phyloP scores from a whole-genome alignment of 2,797 vertebrate genomes.

The Oreonectes daqikongensis region DNA sequence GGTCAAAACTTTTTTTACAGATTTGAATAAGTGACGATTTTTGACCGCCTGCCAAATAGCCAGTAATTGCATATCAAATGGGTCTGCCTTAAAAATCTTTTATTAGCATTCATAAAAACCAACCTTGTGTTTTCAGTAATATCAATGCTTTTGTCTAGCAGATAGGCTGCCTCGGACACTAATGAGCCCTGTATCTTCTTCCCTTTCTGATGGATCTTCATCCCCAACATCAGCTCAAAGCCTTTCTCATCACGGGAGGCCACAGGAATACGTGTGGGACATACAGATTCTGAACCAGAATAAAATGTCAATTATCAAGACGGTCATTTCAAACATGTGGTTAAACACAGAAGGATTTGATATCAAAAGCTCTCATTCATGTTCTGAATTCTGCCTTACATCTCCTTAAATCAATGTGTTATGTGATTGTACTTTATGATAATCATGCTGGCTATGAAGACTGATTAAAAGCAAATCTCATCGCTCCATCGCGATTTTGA shows the following conservation, averaged over 20 bases:
- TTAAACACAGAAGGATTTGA: neutral
- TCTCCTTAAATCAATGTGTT: neutral
- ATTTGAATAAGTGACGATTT: neutral
- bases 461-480: neutral
- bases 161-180: slow-evolving; percentile 71
- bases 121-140: slow-evolving; percentile 81
- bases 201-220: slow-evolving; percentile 79
- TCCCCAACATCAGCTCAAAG: slow-evolving; percentile 80
- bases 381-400: neutral
- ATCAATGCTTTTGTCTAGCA: slow-evolving; percentile 67
- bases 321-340: neutral
- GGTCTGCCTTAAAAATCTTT: neutral
- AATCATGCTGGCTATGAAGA: neutral
- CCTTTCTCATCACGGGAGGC: slow-evolving; percentile 83
- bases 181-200: slow-evolving; percentile 76
- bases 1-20: neutral
- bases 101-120: neutral
- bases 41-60: neutral
- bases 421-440: neutral
- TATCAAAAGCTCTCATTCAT: neutral
- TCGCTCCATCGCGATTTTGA: neutral
- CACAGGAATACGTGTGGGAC: slow-evolving; percentile 82
- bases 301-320: slow-evolving; percentile 2
- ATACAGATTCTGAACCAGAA: slow-evolving; percentile 76
- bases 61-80: neutral